phyloP scores from a whole-genome alignment of 2,797 vertebrate species.

The Amphiprion clarkii region DNA sequence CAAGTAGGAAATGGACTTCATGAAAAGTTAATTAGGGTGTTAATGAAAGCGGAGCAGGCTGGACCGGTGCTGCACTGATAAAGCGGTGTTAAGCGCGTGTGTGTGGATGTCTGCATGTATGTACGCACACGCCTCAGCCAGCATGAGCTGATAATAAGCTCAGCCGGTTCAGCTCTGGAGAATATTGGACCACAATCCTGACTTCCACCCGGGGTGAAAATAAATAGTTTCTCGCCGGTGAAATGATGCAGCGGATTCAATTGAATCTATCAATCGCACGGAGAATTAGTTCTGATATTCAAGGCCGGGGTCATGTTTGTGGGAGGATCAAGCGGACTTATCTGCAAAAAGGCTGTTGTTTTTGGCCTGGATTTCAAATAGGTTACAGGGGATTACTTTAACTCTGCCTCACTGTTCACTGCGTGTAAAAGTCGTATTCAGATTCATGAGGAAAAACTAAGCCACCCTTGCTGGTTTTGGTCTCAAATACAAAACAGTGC shows the following conservation, averaged over 20 bases:
- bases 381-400: conserved; percentile 53
- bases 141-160: conserved; percentile 45
- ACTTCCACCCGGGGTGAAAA: conserved; percentile 32
- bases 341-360: conserved; percentile 61
- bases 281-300: conserved; percentile 26
- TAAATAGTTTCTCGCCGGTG: conserved; percentile 20
- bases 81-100: conserved; percentile 27
- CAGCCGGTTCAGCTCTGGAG: conserved; percentile 22
- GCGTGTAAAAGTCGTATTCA: conserved; percentile 35
- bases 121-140: conserved; percentile 8
- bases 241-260: conserved; percentile 27
- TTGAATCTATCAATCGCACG: conserved; percentile 22
- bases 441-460: conserved; percentile 46
- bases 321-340: conserved; percentile 52
- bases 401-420: conserved; percentile 39
- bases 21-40: conserved; percentile 80
- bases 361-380: conserved; percentile 56
- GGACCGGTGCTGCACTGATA: conserved; percentile 58
- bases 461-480: conserved; percentile 32
- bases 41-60: conserved; percentile 74
- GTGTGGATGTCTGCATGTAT: not conserved
- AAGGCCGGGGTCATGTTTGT: conserved; percentile 40
- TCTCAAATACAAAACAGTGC: not conserved
- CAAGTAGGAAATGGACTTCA: conserved; percentile 70
- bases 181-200: conserved; percentile 25